Evolutionary conservation across 2,113 vertebrate genomes (phyloP), one percentile per base, ranked within the genome.

Genomic region (Pelusios castaneus): DNA sequence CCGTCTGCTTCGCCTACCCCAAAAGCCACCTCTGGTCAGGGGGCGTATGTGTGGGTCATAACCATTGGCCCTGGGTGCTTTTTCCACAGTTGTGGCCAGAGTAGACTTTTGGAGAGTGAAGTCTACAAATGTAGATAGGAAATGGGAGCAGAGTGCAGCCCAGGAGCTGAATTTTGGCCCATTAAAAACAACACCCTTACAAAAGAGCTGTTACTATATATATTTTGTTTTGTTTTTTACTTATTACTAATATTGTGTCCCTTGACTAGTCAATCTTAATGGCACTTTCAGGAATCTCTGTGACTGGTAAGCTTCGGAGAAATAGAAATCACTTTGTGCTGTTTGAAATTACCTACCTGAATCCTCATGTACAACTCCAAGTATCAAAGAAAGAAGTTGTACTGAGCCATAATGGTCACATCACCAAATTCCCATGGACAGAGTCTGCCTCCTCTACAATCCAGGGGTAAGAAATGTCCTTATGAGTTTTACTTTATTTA

Each of bases 321-420:
- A 77, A 88, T n/a, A 81, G 1, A 8, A 55, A 83, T 13, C 85
- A 29, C 31, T 98, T 98, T 87, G 88, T 85, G 3, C 88, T 95
- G 92, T 96, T 98, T 17, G 34, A 95, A 17, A 78, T 98, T 80
- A 85, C 3, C 75, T 97, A 97, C 5, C 63, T 29, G 96, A 89
- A 90, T 12, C 96, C 89, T 2, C 54, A 94, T 0, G 21, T 86
- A 17, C 88, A 14, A 87, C 73, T 98, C 75, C 88, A 0, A 0
- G 80, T 95, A 5, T 81, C 95, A 73, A 92, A 24, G 5, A 55
- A 94, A 4, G 90, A 38, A 0, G 67, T 97, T 10, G 6, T 97
- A 41, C 21, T 98, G 31, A 95, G 24, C 54, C n/a, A 93, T 29
- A 12, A 45, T 1, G 79, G 24, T 0, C 1, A 75, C 21, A 92